Evolutionary conservation across 2,888 invertebrate genomes (phyloP).

Genomic region (Epirrita christyi): DNA sequence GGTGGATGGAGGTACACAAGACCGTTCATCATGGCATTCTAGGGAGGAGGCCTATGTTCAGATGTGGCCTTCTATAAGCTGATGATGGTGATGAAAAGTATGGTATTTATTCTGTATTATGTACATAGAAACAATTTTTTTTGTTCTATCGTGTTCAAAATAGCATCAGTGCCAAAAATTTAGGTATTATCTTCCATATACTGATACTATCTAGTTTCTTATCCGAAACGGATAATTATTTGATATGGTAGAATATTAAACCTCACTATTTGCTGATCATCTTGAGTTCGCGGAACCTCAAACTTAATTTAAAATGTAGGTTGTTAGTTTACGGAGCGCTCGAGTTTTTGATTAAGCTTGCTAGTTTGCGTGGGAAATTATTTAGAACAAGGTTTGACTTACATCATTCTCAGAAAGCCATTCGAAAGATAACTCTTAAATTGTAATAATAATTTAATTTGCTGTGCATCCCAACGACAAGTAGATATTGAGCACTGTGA

Average conservation of each 20-base stretch:
- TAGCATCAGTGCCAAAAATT: background rate
- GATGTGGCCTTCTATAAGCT: too few relatives aligned
- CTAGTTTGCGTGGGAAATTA: conserved; percentile 8
- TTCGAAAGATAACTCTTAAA: too few relatives aligned
- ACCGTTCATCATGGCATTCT: too few relatives aligned
- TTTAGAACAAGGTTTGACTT: conserved; percentile 19
- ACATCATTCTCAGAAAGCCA: background rate
- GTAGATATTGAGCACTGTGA: too few relatives aligned
- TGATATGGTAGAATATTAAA: conserved; percentile 3
- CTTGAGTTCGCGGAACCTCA: conserved; percentile 13
- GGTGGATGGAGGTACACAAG: too few relatives aligned
- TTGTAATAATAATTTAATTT: too few relatives aligned
- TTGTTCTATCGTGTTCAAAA: too few relatives aligned
- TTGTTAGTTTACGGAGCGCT: conserved; percentile 23
- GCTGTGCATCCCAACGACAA: too few relatives aligned
- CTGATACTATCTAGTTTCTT: background rate
- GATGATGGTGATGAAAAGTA: too few relatives aligned
- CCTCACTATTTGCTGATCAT: conserved; percentile 3
- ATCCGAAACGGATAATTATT: conserved; percentile 1
- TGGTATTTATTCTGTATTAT: too few relatives aligned
- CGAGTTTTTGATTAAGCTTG: conserved; percentile 24
- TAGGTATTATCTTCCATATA: background rate
- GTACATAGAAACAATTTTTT: too few relatives aligned
- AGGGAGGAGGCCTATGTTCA: too few relatives aligned
- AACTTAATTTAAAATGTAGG: conserved; percentile 27